Evolutionary conservation across 30 jellyfish, hydroid and myxozoan species (phyloP).

Genomic region (Sanderia malayensis): DNA sequence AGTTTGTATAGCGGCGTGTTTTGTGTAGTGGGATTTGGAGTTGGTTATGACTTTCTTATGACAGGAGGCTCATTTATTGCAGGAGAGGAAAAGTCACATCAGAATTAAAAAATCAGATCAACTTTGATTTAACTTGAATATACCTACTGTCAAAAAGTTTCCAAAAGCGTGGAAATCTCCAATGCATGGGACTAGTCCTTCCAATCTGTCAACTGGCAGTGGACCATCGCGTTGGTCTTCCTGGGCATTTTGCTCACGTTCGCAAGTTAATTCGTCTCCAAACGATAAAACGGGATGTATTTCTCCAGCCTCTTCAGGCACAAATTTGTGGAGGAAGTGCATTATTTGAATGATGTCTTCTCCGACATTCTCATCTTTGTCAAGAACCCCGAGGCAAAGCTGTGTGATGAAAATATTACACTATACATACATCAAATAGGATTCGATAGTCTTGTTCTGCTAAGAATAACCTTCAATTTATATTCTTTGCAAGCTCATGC

Average conservation of each 20-base stretch:
- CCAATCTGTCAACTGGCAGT: not conserved
- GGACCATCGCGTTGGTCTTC: not conserved
- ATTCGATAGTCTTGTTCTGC: no score
- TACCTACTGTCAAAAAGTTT: not conserved
- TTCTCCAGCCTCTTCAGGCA: not conserved
- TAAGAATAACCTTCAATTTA: no score
- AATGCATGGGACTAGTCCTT: constrained; percentile 10
- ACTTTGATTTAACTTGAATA: not conserved
- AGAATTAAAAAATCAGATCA: constrained; percentile 2
- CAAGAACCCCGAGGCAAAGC: not conserved
- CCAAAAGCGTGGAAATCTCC: constrained; percentile 6
- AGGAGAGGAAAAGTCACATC: no score
- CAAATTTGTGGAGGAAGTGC: not conserved
- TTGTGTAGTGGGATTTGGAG: no score
- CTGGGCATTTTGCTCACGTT: constrained; percentile 1
- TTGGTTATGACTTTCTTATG: not conserved
- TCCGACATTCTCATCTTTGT: not conserved
- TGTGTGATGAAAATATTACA: not conserved
- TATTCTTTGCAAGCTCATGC: no score
- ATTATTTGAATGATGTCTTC: not conserved
- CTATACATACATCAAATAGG: no score
- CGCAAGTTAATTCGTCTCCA: constrained; percentile 16
- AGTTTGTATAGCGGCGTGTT: no score
- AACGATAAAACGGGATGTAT: not conserved
- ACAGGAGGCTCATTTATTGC: not conserved